Evolutionary conservation across 2,113 vertebrate genomes (phyloP).

Genomic region (Aix galericulata): DNA sequence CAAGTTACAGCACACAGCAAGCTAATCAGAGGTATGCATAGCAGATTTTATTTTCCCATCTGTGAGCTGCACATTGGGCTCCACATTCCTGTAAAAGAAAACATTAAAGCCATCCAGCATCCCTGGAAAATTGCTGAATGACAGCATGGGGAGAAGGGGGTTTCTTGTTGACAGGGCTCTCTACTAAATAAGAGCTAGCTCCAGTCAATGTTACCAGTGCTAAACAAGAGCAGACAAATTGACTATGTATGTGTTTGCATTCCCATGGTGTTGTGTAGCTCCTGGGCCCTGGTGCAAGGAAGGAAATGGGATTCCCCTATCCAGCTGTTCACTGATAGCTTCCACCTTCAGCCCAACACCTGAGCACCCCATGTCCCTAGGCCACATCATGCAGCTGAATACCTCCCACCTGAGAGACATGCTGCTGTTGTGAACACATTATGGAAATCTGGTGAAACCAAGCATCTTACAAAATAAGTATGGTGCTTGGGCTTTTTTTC

Average conservation of each 20-base stretch:
- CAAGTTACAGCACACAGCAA: neutral
- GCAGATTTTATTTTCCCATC: constrained; percentile 28
- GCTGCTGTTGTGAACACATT: neutral
- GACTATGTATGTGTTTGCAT: neutral
- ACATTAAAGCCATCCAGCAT: neutral
- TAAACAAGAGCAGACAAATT: neutral
- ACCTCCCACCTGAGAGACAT: neutral
- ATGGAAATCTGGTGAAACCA: neutral
- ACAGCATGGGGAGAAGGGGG: neutral
- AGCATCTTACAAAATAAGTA: neutral
- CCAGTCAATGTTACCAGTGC: neutral
- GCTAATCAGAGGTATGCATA: neutral
- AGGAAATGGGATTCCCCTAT: neutral
- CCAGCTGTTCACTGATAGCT: neutral
- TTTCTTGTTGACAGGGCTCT: neutral
- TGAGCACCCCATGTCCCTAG: neutral
- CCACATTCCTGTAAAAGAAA: neutral
- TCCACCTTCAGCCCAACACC: neutral
- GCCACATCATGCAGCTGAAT: neutral
- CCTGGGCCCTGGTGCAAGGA: neutral
- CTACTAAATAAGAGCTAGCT: neutral
- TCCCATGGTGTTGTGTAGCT: neutral
- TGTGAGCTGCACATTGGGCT: neutral
- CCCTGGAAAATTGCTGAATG: neutral
- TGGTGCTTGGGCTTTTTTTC: neutral